Base-by-base conservation (phyloP, 2,888 invertebrate genomes). In the Lasioglossum oenotherae region DNA sequence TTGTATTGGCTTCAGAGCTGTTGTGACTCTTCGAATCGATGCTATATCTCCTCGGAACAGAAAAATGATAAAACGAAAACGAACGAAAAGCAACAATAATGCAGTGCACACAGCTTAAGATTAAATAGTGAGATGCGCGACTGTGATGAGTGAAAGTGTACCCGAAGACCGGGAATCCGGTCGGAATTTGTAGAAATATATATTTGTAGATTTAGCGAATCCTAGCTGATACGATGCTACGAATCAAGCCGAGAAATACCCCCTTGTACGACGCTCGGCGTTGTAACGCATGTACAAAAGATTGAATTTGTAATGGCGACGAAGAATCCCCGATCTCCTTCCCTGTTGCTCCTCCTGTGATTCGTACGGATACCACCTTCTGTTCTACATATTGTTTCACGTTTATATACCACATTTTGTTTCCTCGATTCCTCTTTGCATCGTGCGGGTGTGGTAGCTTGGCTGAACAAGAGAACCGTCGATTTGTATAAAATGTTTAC, bases 401-500 rank as follows among this genome's bases (percentile, higher is more conserved):
- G 76, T 91, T 89, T 88, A 53, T 85, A 88, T 74, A 79, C 84
- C 72, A 82, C 41, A 78, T 86, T n/a, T 64, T 60, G 35, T 75
- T 82, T 71, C 72, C 53, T 5, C 41, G 74, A 74, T 85, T 73
- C 49, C 75, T 74, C 74, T 77, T 41, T 77, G 31, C 82, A 78
- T 83, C 84, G 82, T 74, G 64, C 78, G 71, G n/a, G 4, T 80
- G 4, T 80, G 75, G 57, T n/a, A 81, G 72, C 69, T 57, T 67
- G 80, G 31, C 57, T 78, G 85, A 75, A 84, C 64, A 74, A 46
- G 19, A 87, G 74, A 76, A 27, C 41, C 71, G 84, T 84, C 77
- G 91, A 90, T 92, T 92, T 92, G 89, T 93, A 92, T 89, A 92
- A 92, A 69, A 92, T 83, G 77, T 92, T 92, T 92, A 90, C 92